Percentiles rank a stretch among this genome's conserved stretches.
Conservation (phyloP, 1,140 invertebrate species). For the Carposina sasakii region DNA sequence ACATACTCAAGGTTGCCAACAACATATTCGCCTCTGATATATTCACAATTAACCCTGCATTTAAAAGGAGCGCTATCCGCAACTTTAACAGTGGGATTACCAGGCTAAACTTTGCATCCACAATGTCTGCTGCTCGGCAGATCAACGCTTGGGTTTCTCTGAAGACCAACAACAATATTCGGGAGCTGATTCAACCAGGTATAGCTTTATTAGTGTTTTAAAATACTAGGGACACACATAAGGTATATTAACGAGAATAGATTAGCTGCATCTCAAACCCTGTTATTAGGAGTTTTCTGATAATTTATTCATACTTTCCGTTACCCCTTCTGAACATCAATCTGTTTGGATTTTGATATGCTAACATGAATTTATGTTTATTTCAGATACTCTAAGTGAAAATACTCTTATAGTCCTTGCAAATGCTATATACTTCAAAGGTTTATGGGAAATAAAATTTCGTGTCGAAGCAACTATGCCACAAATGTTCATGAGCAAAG, state of each 20-base stretch:
- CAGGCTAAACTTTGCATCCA: constrained; percentile 67
- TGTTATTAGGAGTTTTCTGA: too few species aligned
- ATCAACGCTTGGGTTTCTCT: constrained; percentile 80
- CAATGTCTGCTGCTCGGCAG: constrained; percentile 37
- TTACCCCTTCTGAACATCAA: too few species aligned
- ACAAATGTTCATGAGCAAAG: constrained; percentile 72
- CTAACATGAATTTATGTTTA: too few species aligned
- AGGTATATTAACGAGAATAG: too few species aligned
- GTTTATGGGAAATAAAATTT: constrained; percentile 80
- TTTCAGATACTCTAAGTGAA: constrained; percentile 62
- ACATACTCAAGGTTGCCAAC: constrained; percentile 45
- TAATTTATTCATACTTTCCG: too few species aligned
- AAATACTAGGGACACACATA: too few species aligned
- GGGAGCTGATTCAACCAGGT: constrained; percentile 73
- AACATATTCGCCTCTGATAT: constrained; percentile 38
- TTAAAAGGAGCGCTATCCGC: constrained; percentile 36
- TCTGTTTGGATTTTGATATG: too few species aligned
- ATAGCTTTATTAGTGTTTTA: too few species aligned
- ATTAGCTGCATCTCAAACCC: too few species aligned
- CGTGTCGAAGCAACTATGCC: constrained; percentile 67
- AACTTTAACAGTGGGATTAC: constrained; percentile 49
- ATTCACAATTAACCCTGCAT: constrained; percentile 38
- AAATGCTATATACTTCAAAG: constrained; percentile 86
- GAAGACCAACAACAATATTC: constrained; percentile 76
- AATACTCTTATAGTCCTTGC: constrained; percentile 77